Evolutionary conservation across 2,797 vertebrate species (phyloP).

Genomic region (Hydrolagus colliei): DNA sequence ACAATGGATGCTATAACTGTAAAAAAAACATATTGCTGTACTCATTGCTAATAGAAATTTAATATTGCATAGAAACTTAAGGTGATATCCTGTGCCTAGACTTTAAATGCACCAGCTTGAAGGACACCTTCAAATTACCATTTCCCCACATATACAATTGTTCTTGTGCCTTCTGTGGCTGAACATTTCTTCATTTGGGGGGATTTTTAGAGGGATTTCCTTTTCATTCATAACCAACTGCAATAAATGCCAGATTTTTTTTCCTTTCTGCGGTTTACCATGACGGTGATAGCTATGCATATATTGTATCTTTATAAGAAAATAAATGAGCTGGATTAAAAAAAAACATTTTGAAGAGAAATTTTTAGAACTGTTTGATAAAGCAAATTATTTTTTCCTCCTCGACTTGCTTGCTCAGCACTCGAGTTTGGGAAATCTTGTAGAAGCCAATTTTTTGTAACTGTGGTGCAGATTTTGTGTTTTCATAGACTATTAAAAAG

Average conservation of each 20-base stretch:
- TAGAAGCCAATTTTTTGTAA: constrained; percentile 72
- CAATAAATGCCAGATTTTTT: constrained; percentile 62
- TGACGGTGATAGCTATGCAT: constrained; percentile 71
- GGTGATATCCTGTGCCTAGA: constrained; percentile 68
- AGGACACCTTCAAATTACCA: constrained; percentile 64
- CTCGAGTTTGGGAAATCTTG: constrained; percentile 68
- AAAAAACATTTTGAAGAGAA: constrained; percentile 67
- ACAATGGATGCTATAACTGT: constrained; percentile 26
- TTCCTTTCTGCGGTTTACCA: constrained; percentile 57
- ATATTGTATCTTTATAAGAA: constrained; percentile 66
- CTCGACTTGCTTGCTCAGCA: constrained; percentile 65
- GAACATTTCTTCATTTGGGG: constrained; percentile 54
- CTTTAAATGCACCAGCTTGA: constrained; percentile 68
- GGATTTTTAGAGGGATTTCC: constrained; percentile 41
- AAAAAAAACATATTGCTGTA: constrained; percentile 44
- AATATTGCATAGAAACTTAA: constrained; percentile 55
- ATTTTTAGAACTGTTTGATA: constrained; percentile 79
- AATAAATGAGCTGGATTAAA: constrained; percentile 45
- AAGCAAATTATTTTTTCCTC: constrained; percentile 68
- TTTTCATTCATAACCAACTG: constrained; percentile 58
- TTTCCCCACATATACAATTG: constrained; percentile 59
- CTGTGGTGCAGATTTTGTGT: constrained; percentile 68
- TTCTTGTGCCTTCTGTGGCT: constrained; percentile 73
- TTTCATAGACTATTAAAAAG: constrained; percentile 67
- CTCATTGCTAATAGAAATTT: constrained; percentile 44